Conservation (phyloP, 92 coral and sea anemone genomes). For the Micromussa lordhowensis region DNA sequence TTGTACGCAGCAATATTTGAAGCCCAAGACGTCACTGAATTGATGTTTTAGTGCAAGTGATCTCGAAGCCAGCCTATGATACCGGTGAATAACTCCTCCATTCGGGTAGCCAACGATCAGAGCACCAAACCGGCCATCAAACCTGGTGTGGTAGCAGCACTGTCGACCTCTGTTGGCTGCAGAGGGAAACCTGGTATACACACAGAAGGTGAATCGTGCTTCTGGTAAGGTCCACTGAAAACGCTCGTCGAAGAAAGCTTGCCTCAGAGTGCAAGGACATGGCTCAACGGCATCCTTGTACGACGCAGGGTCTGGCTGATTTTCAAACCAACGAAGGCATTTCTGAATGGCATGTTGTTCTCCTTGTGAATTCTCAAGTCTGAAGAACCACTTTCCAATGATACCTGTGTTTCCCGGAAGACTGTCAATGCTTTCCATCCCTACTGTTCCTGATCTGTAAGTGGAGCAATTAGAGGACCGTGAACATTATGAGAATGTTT, state of each 20-base stretch:
- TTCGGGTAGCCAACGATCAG: constrained; percentile 43
- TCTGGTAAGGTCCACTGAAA: not conserved
- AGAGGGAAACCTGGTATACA: constrained; percentile 35
- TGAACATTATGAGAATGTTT: not conserved
- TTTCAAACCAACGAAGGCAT: constrained; percentile 51
- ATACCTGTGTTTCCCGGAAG: constrained; percentile 26
- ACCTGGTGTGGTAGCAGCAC: constrained; percentile 45
- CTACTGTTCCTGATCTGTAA: constrained; percentile 51
- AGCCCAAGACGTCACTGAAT: constrained; percentile 13
- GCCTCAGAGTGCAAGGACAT: constrained; percentile 59
- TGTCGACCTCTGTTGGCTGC: constrained; percentile 29
- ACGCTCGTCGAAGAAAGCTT: constrained; percentile 53
- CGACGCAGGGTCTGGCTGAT: constrained; percentile 50
- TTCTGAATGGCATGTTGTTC: not conserved
- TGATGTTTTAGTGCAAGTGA: constrained; percentile 6
- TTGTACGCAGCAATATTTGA: constrained; percentile 30
- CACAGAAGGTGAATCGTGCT: constrained; percentile 6
- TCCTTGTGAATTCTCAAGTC: constrained; percentile 37
- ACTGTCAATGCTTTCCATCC: constrained; percentile 43
- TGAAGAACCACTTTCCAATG: constrained; percentile 50
- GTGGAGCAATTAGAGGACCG: not conserved
- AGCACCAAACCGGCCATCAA: constrained; percentile 18
- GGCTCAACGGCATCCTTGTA: constrained; percentile 51
- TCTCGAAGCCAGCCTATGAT: not conserved
- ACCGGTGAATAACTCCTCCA: constrained; percentile 42